These are phyloP conservation scores for Tinea semifulvella DNA, from an alignment of 2,888 invertebrate genomes.

Conservation along the genomic window DNA sequence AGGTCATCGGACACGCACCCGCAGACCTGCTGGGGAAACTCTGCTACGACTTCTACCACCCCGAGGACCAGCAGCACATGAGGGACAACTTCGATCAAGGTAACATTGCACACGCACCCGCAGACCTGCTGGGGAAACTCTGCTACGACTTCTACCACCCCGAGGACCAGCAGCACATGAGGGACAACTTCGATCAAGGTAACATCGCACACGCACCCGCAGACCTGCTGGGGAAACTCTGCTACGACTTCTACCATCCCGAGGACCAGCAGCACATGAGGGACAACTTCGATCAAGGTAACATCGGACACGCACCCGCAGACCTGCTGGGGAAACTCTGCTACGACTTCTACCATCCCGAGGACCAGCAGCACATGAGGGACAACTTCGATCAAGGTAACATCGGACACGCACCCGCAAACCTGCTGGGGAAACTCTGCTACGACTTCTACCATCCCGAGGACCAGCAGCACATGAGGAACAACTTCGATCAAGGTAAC, in stretches of 20 bases:
- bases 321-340: conserved; percentile 95
- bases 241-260: conserved; percentile 97
- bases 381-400: conserved; percentile 96
- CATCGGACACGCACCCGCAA: conserved; percentile 93
- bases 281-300: conserved; percentile 97
- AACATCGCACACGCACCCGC: conserved; percentile 90
- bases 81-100: conserved; percentile 98
- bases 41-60: conserved; percentile 97
- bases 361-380: conserved; percentile 96
- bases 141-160: conserved; percentile 98
- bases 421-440: conserved; percentile 93
- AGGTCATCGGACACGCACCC: conserved; percentile 91
- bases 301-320: conserved; percentile 90
- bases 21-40: conserved; percentile 94
- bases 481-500: conserved; percentile 94
- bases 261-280: conserved; percentile 98
- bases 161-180: conserved; percentile 96
- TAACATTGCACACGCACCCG: conserved; percentile 88
- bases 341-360: conserved; percentile 97
- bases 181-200: conserved; percentile 98
- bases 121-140: conserved; percentile 93
- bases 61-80: conserved; percentile 96
- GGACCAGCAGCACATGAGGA: conserved; percentile 96
- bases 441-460: conserved; percentile 98
- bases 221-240: conserved; percentile 93